phyloP scores from a whole-genome alignment of 2,888 invertebrate species.

The Scaptomyza tumidula region DNA sequence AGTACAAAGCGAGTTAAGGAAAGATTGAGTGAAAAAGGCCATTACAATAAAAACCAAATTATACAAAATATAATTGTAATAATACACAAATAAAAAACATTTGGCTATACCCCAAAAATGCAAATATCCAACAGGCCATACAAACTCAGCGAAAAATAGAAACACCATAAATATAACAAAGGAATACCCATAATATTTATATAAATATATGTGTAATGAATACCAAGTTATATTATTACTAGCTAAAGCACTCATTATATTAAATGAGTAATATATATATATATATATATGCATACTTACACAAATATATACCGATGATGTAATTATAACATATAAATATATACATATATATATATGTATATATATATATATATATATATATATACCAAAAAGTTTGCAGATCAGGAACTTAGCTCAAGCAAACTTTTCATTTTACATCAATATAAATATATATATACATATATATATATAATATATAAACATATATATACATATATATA shows the following conservation, averaged over 20 bases:
- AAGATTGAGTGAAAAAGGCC: slow-evolving; percentile 57
- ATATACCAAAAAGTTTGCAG: slow-evolving; percentile 40
- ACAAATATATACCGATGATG: background rate
- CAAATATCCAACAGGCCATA: slow-evolving; percentile 10
- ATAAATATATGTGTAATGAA: slow-evolving; percentile 4
- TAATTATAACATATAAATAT: too few species aligned
- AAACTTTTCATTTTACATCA: slow-evolving; percentile 13
- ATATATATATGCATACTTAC: slow-evolving; percentile 14
- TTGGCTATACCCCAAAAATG: slow-evolving; percentile 9
- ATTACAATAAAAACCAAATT: slow-evolving; percentile 29
- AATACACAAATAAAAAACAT: slow-evolving; percentile 7
- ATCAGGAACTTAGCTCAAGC: slow-evolving; percentile 78
- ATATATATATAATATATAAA: slow-evolving; percentile 10
- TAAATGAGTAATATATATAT: slow-evolving; percentile 7
- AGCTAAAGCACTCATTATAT: slow-evolving; percentile 41
- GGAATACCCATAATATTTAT: background rate
- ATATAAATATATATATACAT: background rate
- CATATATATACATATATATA: background rate
- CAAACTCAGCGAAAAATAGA: slow-evolving; percentile 59
- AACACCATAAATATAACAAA: background rate
- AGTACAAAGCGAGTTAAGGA: slow-evolving; percentile 69
- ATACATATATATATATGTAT: background rate
- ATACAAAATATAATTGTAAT: slow-evolving; percentile 5
- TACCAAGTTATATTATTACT: slow-evolving; percentile 28
- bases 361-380: slow-evolving; percentile 4